Base-by-base conservation (phyloP, 2,888 invertebrate species). In the Heliothis peltigera region DNA sequence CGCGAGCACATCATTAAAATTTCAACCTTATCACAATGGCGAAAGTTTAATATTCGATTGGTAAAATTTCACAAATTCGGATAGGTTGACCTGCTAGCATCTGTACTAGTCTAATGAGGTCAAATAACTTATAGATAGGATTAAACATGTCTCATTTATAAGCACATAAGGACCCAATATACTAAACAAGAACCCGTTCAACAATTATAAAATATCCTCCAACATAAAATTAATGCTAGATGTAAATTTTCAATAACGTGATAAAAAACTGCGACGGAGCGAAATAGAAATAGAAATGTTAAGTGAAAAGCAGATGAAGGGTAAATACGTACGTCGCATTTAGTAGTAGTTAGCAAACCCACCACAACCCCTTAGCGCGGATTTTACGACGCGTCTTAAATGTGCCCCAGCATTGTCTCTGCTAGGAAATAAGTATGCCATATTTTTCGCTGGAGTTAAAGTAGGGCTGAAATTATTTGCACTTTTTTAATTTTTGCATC, bases 221-320 rank as follows among this genome's bases (percentile, higher is more conserved):
- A 57, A 57, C 55, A 54, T 32, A 46, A 8, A 42, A 22, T n/a
- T n/a, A 48, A 35, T 19, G 15, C 3, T 51, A 46, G 12, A 28
- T 43, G 44, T 18, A 10, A 63, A 75, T 28, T 70, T 70, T 56
- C 56, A 75, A 75, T 49, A 42, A 54, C 2, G 15, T 19, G 19
- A 21, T 28, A 25, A 19, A 25, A 44, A 55, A 75, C 57, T 55
- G 32, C 17, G 21, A n/a, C n/a, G n/a, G n/a, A n/a, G n/a, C 69
- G 43, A 52, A 51, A 61, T 46, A 52, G 47, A 56, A 75, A 54
- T 75, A 51, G 21, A 12, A 64, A 52, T 65, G 47, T 57, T 21
- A 62, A 46, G 32, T 43, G 63, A 78, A 65, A 62, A 46, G 32
- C 46, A 65, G 74, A 69, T 78, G 59, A 52, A 74, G 47, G 70